phyloP scores from a whole-genome alignment of 92 coral and sea anemone genomes.

The Blastomussa wellsi region DNA sequence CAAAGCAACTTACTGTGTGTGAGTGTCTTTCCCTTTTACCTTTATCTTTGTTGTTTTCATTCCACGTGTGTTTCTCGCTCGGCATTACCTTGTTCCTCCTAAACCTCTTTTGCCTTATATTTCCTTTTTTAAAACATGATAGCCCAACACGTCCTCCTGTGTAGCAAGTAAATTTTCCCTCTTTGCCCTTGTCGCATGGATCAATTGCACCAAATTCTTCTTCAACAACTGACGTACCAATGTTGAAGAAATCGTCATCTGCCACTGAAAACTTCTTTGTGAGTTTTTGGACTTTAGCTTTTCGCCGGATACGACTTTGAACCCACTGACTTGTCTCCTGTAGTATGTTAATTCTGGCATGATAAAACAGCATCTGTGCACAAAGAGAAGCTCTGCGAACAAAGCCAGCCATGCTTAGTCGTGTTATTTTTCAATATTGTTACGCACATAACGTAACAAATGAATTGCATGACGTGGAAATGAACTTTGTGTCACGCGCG shows the following conservation, averaged over 20 bases:
- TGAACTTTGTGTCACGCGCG: not conserved
- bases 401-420: not conserved
- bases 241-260: not conserved
- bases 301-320: not conserved
- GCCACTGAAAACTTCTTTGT: not conserved
- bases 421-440: not conserved
- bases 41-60: not conserved
- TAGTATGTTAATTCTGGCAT: not conserved
- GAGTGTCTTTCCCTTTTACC: not conserved
- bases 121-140: not conserved
- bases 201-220: not conserved
- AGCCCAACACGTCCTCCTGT: too few relatives aligned
- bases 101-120: not conserved
- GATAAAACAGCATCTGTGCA: not conserved
- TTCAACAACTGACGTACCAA: not conserved
- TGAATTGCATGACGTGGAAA: not conserved
- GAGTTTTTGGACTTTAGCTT: not conserved
- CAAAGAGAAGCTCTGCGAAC: not conserved
- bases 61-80: not conserved
- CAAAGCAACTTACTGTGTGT: not conserved
- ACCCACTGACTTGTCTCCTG: not conserved
- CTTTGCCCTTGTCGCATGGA: not conserved
- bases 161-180: not conserved
- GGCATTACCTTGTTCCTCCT: not conserved
- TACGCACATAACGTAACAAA: not conserved